Conservation (phyloP, 2,113 vertebrate species). For the Gymnocephalus cernua region DNA sequence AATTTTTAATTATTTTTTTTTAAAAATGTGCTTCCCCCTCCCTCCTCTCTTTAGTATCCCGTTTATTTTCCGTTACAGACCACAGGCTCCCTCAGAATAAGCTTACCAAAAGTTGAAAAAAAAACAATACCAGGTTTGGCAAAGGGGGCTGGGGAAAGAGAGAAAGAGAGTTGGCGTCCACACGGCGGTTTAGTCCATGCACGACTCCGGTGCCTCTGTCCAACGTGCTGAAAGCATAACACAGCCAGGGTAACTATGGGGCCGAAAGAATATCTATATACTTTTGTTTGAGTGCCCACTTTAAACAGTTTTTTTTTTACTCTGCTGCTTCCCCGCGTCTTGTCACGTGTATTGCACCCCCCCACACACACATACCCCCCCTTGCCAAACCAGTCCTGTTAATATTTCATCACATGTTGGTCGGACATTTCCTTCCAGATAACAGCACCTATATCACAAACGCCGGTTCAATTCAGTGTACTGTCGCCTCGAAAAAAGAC, state of each 20-base stretch:
- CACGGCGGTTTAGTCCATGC: slow-evolving; percentile 84
- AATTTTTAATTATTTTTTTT: too few relatives aligned
- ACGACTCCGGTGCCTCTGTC: slow-evolving; percentile 90
- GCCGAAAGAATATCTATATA: slow-evolving; percentile 80
- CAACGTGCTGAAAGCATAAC: slow-evolving; percentile 93
- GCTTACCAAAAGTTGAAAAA: slow-evolving; percentile 84
- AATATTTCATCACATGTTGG: slow-evolving; percentile 92
- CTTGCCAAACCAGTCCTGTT: slow-evolving; percentile 90
- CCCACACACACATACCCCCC: slow-evolving; percentile 66
- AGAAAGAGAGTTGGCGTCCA: slow-evolving; percentile 84
- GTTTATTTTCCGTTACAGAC: slow-evolving; percentile 68
- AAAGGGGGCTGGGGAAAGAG: slow-evolving; percentile 82
- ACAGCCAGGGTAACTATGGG: slow-evolving; percentile 82
- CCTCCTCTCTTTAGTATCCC: slow-evolving; percentile 55
- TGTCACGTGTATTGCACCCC: slow-evolving; percentile 89
- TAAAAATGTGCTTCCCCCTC: background rate
- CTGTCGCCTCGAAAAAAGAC: slow-evolving; percentile 45
- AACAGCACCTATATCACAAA: slow-evolving; percentile 79
- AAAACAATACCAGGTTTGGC: slow-evolving; percentile 85
- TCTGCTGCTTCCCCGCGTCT: slow-evolving; percentile 87
- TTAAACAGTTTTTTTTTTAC: slow-evolving; percentile 80
- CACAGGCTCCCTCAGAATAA: slow-evolving; percentile 71
- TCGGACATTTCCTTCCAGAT: slow-evolving; percentile 86
- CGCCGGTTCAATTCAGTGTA: slow-evolving; percentile 70
- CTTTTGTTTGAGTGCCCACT: slow-evolving; percentile 88